phyloP scores from a whole-genome alignment of 2,888 invertebrate species.

The Plemyria rubiginata region DNA sequence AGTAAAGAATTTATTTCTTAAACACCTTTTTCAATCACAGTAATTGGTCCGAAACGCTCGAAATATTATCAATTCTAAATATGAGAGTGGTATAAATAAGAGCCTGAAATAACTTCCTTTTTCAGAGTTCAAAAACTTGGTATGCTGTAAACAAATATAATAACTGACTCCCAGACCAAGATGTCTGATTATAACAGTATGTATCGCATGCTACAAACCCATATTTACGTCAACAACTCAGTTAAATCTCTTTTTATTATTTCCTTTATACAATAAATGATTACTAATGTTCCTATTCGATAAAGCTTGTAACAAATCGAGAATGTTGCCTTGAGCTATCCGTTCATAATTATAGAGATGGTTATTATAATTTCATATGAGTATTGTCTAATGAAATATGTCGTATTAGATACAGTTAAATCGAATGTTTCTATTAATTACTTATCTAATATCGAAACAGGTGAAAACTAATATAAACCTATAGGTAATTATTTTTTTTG shows the following conservation, averaged over 20 bases:
- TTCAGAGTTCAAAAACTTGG: neutral
- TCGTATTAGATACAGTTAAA: slow-evolving; percentile 25
- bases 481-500: too few species aligned
- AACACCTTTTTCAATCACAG: too few species aligned
- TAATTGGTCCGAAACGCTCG: too few species aligned
- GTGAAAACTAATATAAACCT: slow-evolving; percentile 1
- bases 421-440: slow-evolving; percentile 26
- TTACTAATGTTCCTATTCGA: slow-evolving; percentile 36
- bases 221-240: slow-evolving; percentile 36
- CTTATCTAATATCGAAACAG: slow-evolving; percentile 4
- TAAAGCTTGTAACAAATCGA: slow-evolving; percentile 33
- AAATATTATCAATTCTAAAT: too few species aligned
- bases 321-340: slow-evolving; percentile 39
- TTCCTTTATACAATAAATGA: slow-evolving; percentile 38
- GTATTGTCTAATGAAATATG: slow-evolving; percentile 34
- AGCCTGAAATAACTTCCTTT: too few species aligned
- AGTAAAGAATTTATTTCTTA: too few species aligned
- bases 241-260: slow-evolving; percentile 37
- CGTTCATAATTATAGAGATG: slow-evolving; percentile 38
- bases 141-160: slow-evolving; percentile 1
- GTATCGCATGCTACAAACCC: slow-evolving; percentile 32
- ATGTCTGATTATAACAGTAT: slow-evolving; percentile 6
- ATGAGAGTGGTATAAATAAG: too few species aligned
- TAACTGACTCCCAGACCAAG: slow-evolving; percentile 3
- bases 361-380: slow-evolving; percentile 33